phyloP scores from a whole-genome alignment of 2,888 invertebrate species.

The Orthosia incerta region DNA sequence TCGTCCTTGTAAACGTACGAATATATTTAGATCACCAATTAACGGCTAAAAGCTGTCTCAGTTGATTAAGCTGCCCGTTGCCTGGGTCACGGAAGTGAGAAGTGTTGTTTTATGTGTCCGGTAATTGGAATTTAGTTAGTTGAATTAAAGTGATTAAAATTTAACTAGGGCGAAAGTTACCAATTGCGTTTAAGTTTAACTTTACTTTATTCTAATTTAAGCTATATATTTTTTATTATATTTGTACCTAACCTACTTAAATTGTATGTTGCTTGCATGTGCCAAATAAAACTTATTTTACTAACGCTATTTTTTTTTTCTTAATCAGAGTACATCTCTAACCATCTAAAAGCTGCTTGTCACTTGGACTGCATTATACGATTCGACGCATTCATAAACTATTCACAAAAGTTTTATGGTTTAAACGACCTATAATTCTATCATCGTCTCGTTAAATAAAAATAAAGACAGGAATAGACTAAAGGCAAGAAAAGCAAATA shows the following conservation, averaged over 20 bases:
- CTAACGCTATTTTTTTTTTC: not conserved
- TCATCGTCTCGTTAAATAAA: slow-evolving; percentile 17
- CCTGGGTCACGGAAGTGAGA: slow-evolving; percentile 57
- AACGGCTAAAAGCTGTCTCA: slow-evolving; percentile 61
- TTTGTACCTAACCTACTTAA: too few species aligned
- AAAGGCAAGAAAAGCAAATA: slow-evolving; percentile 15
- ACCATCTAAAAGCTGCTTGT: slow-evolving; percentile 13
- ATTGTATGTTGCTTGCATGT: too few species aligned
- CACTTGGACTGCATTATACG: not conserved
- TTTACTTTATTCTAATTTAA: not conserved
- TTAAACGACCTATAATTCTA: slow-evolving; percentile 17
- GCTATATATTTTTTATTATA: not conserved
- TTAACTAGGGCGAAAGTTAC: slow-evolving; percentile 9
- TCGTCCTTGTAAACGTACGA: slow-evolving; percentile 41
- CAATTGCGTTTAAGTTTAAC: not conserved
- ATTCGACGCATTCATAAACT: slow-evolving; percentile 23
- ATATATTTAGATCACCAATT: slow-evolving; percentile 62
- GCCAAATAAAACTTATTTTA: too few species aligned
- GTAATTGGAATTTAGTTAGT: slow-evolving; percentile 36
- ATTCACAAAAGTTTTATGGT: slow-evolving; percentile 18
- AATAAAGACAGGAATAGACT: not conserved
- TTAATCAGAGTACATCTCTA: not conserved
- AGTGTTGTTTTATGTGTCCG: slow-evolving; percentile 47
- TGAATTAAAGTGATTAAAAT: slow-evolving; percentile 15
- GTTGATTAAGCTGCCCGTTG: slow-evolving; percentile 63